Evolutionary conservation across 2,888 invertebrate species (phyloP), one percentile per base, ranked within the genome.

Genomic region (Digitonthophagus gazella): DNA sequence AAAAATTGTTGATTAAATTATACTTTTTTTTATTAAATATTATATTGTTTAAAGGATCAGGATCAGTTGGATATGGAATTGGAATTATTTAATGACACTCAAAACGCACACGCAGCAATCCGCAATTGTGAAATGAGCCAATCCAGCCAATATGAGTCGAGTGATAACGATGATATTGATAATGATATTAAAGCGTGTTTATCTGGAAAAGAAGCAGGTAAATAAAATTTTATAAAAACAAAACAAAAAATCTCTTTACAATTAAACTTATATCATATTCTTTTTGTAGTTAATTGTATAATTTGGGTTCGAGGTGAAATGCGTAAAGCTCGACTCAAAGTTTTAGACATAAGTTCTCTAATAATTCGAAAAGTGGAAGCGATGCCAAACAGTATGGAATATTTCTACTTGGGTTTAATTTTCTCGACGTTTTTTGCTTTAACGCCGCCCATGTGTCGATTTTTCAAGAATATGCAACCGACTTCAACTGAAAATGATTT

Each of bases 301-400:
- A 92, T 98, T 84, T 98, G 97, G 97, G 95, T 96, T 79, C 89
- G 90, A 22, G 89, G 92, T 4, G 95, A 96, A 72, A 91, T 93
- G 18, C 93, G 96, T 78, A 97, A 97, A 80, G 94, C 95, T 0
- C 96, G 97, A 81, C 86, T 98, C 73, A 95, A 96, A 0, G 96
- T 96, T 2, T 86, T 98, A 70, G 97, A 98, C 83, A 97, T 98
- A 76, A 96, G 96, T 79, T 96, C 96, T 77, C 92, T 92, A 72
- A 97, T 98, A 77, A 97, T 97, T 73, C 92, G 93, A 74, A 91
- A 93, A 75, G 97, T 97, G 2, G 97, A 97, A 76, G 87, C 88
- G 15, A 90, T 91, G 84, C 90, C 91, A 0, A 91, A 93, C 79
- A 89, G 89, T 74, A 88, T 90, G 77, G 93, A 93, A 82, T 94